Conservation (phyloP, 2,797 vertebrate species). For the Chloroceryle inda region DNA sequence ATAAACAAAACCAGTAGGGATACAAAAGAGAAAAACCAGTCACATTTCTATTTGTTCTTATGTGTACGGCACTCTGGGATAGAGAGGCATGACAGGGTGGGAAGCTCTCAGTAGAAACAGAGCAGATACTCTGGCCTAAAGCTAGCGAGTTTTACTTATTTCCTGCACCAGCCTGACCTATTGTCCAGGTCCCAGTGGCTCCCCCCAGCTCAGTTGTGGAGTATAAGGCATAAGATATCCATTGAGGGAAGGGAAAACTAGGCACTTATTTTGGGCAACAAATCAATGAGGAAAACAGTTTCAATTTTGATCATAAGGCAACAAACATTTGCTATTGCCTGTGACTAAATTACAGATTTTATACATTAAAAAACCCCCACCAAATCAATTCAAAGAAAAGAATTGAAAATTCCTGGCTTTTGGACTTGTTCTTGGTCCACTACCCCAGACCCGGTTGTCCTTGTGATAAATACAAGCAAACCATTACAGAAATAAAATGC, state of each 20-base stretch:
- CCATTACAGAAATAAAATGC: conserved; percentile 11
- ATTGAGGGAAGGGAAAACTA: neutral
- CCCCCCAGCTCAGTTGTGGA: neutral
- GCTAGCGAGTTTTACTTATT: neutral
- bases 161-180: neutral
- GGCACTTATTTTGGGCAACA: neutral
- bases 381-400: neutral
- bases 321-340: neutral
- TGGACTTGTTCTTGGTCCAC: neutral
- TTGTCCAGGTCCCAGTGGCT: neutral
- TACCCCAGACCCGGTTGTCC: neutral
- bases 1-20: neutral
- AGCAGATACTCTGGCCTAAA: neutral
- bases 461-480: neutral
- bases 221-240: neutral
- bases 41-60: neutral
- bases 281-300: neutral
- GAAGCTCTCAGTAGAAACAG: neutral
- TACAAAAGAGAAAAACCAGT: neutral
- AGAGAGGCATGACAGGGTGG: neutral
- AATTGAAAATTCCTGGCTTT: neutral
- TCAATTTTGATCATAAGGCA: neutral
- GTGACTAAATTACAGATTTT: neutral
- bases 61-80: neutral
- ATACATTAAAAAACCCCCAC: neutral